A percentile compares a stretch with the other conserved stretches of the same genome.
Evolutionary conservation across 2,113 vertebrate genomes (phyloP).

Genomic region (Campylomormyrus tamandua): DNA sequence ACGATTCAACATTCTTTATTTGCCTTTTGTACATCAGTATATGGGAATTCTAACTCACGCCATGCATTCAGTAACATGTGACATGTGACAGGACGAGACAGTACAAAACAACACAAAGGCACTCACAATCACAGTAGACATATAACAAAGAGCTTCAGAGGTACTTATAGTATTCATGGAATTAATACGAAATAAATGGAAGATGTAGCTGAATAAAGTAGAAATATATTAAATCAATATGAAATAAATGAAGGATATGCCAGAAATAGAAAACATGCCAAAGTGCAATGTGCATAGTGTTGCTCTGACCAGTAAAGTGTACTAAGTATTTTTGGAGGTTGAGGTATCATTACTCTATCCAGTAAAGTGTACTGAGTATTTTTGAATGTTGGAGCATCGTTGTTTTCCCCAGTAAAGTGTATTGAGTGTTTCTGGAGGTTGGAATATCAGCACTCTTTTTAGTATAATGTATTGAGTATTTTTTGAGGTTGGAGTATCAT

Average conservation of each 20-base stretch:
- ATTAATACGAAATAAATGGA: not conserved
- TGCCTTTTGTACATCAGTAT: not conserved
- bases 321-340: not conserved
- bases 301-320: not conserved
- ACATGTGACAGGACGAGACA: not conserved
- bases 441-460: not conserved
- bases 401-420: not conserved
- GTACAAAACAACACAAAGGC: not conserved
- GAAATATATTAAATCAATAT: not conserved
- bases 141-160: not conserved
- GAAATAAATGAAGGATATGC: not conserved
- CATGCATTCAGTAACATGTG: not conserved
- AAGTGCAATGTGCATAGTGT: not conserved
- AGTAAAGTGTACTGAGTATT: not conserved
- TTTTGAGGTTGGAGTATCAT: not conserved
- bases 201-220: not conserved
- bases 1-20: not conserved
- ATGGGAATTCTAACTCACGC: not conserved
- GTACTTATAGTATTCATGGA: not conserved
- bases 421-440: not conserved
- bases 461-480: not conserved
- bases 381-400: not conserved
- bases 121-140: not conserved
- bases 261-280: not conserved
- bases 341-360: not conserved